Base-by-base conservation (phyloP, 2,113 vertebrate species). In the Gorsachius goisagi region DNA sequence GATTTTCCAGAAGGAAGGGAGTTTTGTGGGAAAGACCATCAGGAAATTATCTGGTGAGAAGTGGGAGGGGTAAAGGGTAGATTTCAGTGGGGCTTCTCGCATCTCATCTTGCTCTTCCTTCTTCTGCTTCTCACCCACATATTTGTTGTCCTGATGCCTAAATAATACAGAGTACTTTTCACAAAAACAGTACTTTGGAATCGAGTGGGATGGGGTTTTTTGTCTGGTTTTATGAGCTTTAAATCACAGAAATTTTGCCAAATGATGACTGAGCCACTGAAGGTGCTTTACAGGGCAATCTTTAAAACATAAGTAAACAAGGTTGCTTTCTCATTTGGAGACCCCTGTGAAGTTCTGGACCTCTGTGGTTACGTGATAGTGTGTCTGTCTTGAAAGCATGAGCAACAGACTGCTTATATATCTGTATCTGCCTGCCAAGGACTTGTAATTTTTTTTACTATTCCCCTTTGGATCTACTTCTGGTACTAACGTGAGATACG, bases 171-270 rank as follows among this genome's bases (percentile, higher is more conserved):
- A 69, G 9, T 66, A 19, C 45, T 88, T 88, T 49, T 82, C n/a
- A 39, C 47, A 50, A 73, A 44, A 47, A 44, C 32, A 62, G 5
- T 49, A 18, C 41, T 71, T 9, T 50, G 30, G 27, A 84, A 47
- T 87, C 24, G 64, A 78, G 15, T 35, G 27, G 8, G 1, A 7
- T 58, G 26, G 20, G 4, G 0, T 0, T 39, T 76, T n/a, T n/a
- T n/a, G n/a, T n/a, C n/a, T n/a, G n/a, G n/a, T n/a, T n/a, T 60
- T 66, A 26, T 83, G 55, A 49, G 30, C 23, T 12, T 80, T 87
- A 92, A 63, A 45, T 80, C 47, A 58, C n/a, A 56, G 15, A 58
- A 6, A 0, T 50, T 75, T 84, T 86, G 64, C 45, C 26, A 71
- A 2, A 35, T 55, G 3, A 26, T 85, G 41, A n/a, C 55, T 63